Percentiles rank a stretch among this genome's conserved stretches.
phyloP scores from a whole-genome alignment of 2,113 vertebrate genomes.

The Coptodon rendalli region DNA sequence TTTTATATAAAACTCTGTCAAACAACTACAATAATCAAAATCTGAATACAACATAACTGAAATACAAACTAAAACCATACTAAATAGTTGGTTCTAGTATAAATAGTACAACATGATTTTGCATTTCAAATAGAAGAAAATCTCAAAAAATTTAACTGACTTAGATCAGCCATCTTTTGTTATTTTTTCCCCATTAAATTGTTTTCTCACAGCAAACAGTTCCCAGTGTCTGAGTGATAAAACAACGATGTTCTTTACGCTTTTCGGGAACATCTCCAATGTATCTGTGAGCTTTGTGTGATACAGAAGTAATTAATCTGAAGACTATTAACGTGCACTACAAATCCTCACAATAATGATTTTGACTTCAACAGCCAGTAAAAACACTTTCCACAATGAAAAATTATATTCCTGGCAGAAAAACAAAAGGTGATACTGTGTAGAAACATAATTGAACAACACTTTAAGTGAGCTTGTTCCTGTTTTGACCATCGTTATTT shows the following conservation, averaged over 20 bases:
- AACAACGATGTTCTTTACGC: fast-evolving
- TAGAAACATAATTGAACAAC: no score
- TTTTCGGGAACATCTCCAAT: fast-evolving
- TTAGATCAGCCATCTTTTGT: not conserved
- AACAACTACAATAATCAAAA: not conserved
- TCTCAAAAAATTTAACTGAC: not conserved
- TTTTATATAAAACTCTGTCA: fast-evolving
- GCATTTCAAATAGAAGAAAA: no score
- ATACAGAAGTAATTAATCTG: fast-evolving
- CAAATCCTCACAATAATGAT: not conserved
- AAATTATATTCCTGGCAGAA: not conserved
- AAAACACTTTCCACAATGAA: fast-evolving
- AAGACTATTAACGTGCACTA: not conserved
- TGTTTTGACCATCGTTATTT: not conserved
- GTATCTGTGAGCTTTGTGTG: not conserved
- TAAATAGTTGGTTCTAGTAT: not conserved
- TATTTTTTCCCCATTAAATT: not conserved
- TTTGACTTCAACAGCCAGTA: not conserved
- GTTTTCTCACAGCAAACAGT: not conserved
- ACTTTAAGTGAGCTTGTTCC: not conserved
- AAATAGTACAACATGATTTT: not conserved
- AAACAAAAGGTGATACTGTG: not conserved
- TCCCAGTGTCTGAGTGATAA: not conserved
- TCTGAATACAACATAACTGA: not conserved
- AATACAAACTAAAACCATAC: fast-evolving